Percentiles rank a stretch among this genome's conserved stretches.
These are phyloP conservation scores for Marcusenius ussheri DNA, from an alignment of 2,113 vertebrate species.

Conservation along the genomic window DNA sequence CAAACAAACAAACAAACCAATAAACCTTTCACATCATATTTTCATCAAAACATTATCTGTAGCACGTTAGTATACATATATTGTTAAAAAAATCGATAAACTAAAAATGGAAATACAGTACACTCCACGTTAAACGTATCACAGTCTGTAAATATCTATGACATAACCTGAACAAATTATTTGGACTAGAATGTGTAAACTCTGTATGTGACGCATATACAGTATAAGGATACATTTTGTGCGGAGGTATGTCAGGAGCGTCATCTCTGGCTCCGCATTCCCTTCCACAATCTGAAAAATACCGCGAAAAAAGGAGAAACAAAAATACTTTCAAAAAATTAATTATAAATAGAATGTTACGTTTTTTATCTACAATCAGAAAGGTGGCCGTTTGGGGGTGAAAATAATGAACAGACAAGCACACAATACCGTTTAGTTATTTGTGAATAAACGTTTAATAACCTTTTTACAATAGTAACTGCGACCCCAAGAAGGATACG, in stretches of 20 bases:
- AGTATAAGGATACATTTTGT: constrained; percentile 66
- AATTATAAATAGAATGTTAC: background rate
- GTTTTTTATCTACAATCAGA: background rate
- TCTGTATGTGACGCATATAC: background rate
- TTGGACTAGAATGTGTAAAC: background rate
- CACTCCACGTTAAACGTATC: background rate
- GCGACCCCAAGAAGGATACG: background rate
- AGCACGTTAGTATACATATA: background rate
- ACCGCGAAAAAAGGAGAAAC: background rate
- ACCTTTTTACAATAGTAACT: background rate
- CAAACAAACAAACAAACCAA: background rate
- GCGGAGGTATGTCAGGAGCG: constrained; percentile 63
- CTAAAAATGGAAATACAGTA: background rate
- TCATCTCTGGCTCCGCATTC: constrained; percentile 70
- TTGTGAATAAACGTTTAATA: background rate
- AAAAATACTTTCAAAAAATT: background rate
- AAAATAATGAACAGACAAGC: background rate
- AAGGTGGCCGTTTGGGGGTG: background rate
- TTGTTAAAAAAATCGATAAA: background rate
- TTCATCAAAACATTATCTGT: background rate
- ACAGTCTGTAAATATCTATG: background rate
- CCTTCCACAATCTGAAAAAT: constrained; percentile 64
- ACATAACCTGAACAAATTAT: background rate
- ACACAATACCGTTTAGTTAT: background rate
- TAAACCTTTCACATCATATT: background rate